Percentiles rank a stretch among this genome's conserved stretches.
Conservation (phyloP, 2,113 vertebrate species). For the Colaptes auratus region DNA sequence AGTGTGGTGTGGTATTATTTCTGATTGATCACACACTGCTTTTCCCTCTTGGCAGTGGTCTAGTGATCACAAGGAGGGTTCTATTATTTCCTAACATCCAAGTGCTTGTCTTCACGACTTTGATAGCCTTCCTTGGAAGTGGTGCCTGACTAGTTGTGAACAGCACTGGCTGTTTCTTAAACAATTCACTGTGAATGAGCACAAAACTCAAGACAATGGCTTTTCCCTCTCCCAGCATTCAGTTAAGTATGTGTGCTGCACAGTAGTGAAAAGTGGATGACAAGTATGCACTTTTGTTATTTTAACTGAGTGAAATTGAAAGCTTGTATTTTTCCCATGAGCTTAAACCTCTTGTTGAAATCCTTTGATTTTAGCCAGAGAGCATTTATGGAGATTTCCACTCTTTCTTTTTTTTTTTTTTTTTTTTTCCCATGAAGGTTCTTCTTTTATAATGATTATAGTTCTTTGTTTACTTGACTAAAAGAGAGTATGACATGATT, state of each 20-base stretch:
- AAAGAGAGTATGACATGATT: background rate
- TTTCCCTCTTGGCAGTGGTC: background rate
- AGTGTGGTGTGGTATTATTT: background rate
- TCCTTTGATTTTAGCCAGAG: constrained; percentile 12
- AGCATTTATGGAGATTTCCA: background rate
- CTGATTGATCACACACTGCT: fast-evolving
- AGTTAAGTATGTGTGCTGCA: background rate
- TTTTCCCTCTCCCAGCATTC: background rate
- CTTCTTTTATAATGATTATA: background rate
- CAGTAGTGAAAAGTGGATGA: background rate
- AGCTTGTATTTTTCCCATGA: background rate
- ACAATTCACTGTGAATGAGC: background rate
- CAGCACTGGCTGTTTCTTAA: background rate
- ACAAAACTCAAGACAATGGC: background rate
- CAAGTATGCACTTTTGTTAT: background rate
- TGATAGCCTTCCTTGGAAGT: background rate
- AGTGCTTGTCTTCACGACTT: background rate
- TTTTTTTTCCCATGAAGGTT: background rate
- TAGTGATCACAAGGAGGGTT: background rate
- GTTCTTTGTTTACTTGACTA: background rate
- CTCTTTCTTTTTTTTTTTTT: background rate
- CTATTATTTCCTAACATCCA: background rate
- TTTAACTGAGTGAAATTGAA: background rate
- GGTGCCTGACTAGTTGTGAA: background rate
- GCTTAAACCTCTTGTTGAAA: constrained; percentile 1